Evolutionary conservation across 1,140 invertebrate genomes (phyloP).

Genomic region (Goniozus legneri): DNA sequence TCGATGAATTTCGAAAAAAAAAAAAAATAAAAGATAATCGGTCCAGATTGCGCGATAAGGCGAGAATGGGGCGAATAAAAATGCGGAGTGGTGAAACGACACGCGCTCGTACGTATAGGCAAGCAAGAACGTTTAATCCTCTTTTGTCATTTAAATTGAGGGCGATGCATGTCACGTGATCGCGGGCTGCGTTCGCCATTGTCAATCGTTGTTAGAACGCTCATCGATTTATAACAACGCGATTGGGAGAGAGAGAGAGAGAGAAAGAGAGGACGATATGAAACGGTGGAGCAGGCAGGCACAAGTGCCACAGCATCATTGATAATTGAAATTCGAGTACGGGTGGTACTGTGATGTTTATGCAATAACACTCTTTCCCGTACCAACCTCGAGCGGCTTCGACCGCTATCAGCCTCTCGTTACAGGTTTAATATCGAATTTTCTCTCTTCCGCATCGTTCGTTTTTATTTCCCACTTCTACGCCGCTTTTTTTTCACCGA

Average conservation of each 20-base stretch:
- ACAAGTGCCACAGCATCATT: conserved; percentile 13
- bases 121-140: conserved; percentile 23
- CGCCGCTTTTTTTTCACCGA: no score
- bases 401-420: neutral
- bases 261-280: no score
- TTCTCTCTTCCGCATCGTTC: neutral
- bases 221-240: conserved; percentile 28
- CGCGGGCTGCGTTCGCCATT: conserved; percentile 21
- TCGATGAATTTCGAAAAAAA: neutral
- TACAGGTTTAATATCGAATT: conserved; percentile 6
- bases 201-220: conserved; percentile 33
- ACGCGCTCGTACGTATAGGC: neutral
- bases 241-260: neutral
- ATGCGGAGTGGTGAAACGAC: neutral
- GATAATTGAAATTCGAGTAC: conserved; percentile 33
- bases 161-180: conserved; percentile 20
- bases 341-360: conserved; percentile 25
- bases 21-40: neutral
- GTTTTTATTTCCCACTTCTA: no score
- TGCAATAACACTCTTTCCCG: conserved; percentile 14
- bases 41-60: neutral
- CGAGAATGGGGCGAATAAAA: neutral
- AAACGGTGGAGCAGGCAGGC: no score
- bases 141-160: conserved; percentile 34
- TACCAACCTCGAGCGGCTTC: neutral